Base-by-base conservation (phyloP, 2,888 invertebrate species). In the Acleris sparsana region DNA sequence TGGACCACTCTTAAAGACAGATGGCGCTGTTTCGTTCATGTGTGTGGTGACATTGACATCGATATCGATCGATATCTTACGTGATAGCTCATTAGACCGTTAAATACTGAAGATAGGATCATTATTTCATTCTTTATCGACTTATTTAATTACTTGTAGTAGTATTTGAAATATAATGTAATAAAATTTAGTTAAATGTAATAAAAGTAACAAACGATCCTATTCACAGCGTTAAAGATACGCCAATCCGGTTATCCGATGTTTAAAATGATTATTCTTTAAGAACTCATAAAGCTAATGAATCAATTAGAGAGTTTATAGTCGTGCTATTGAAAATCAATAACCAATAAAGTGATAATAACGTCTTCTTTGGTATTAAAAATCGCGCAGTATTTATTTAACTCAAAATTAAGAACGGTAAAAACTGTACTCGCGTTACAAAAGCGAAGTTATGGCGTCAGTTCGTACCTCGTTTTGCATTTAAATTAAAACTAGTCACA, bases 401-500 rank as follows among this genome's bases (percentile, higher is more conserved):
- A 55, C 55, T 56, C 39, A 69, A 72, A 72, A 70, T 71, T 70
- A 69, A 71, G 63, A 65, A 61, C 56, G 56, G 51, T 52, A 66
- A 66, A 66, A 61, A 66, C 55, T 25, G 60, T 55, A 65, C 56
- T 6, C 48, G 43, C 60, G 52, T 61, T 61, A 56, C 60, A 43
- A 39, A 57, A 61, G 33, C 67, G 53, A 64, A 70, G 72, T 72
- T 70, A 70, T 71, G 70, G 70, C 69, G 69, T 22, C 62, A 63
- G 62, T 68, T 68, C 55, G 66, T 71, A 70, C 56, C 75, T 78
- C 74, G 79, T 80, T 83, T 86, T 79, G 80, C 83, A 83, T 84
- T 83, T 84, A 82, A 71, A 71, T 71, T 68, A 84, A 83, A 84
- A 85, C 85, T 85, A 85, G 83, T 81, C 80, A 75, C 73, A 73